Base-by-base conservation (phyloP, 2,113 vertebrate species). In the Girardinichthys multiradiatus region DNA sequence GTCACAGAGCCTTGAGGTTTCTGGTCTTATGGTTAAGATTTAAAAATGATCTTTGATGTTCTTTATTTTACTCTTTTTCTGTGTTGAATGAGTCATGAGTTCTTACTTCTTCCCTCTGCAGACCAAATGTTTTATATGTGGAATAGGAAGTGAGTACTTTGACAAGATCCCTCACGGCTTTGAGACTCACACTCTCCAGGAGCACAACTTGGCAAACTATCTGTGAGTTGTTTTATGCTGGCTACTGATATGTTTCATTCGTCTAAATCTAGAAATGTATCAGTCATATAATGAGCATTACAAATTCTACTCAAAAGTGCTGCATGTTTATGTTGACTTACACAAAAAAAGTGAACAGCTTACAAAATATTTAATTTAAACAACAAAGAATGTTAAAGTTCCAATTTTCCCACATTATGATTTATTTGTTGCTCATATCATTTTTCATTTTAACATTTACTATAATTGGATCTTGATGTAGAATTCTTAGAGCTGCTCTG, bases 41-140 rank as follows among this genome's bases (percentile, higher is more conserved):
- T 74, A 24, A 54, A 17, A 54, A n/a, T 54, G 24, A 0, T 54
- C 3, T 54, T 57, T 15, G 12, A 73, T 73, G 64, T 2, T 27
- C 2, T 26, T 62, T 37, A 26, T 58, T 63, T 0, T 31, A n/a
- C 19, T 66, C 24, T 64, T 15, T 75, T 1, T 1, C 7, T 28
- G 19, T 54, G 57, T 81, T 75, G 68, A 26, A 65, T 60, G 15
- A 81, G 72, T 51, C 19, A 30, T 75, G 37, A 21, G 31, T 12
- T 62, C 17, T 68, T 59, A 27, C 24, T 21, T 84, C 54, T 85
- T 81, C 30, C 57, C 70, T 62, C 74, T 68, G 76, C 86, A 94
- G 93, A 94, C 94, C 30, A 94, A 94, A 72, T 94, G 94, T 79
- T 94, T 94, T 21, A 94, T 94, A 71, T 94, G 94, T 87, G 93